Conservation (phyloP, 2,113 vertebrate genomes). For the Fulmarus glacialis region DNA sequence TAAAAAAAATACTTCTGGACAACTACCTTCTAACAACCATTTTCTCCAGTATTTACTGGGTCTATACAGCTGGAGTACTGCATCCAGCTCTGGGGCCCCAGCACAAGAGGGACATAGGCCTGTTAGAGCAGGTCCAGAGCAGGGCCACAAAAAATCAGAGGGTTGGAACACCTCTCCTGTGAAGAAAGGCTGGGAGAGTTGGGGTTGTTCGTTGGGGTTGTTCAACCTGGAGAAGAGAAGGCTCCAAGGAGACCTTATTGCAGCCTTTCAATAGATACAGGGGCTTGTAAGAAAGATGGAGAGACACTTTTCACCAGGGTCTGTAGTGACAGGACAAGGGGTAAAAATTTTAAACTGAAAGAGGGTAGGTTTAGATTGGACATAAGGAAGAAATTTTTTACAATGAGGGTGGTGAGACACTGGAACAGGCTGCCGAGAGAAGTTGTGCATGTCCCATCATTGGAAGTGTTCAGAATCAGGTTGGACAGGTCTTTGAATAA, state of each 20-base stretch:
- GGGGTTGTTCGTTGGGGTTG: neutral
- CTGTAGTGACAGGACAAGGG: neutral
- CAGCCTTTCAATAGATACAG: too few relatives aligned
- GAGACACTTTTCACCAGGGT: neutral
- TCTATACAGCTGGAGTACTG: neutral
- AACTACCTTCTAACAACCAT: neutral
- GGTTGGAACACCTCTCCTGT: neutral
- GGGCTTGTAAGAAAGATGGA: neutral
- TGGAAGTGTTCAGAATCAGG: neutral
- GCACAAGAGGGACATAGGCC: neutral
- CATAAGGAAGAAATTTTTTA: neutral
- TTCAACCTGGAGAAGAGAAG: too few relatives aligned
- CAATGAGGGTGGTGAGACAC: neutral
- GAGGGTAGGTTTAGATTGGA: neutral
- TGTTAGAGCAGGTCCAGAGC: neutral
- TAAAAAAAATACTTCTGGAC: neutral
- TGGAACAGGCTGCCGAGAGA: neutral
- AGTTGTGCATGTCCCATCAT: neutral
- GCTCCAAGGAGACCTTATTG: too few relatives aligned
- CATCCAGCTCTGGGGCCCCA: too few relatives aligned
- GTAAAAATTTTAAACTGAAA: neutral
- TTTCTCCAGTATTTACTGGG: neutral
- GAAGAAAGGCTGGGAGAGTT: neutral
- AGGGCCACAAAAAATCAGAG: neutral
- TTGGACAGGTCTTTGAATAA: neutral